Evolutionary conservation across 2,113 vertebrate genomes (phyloP).

Genomic region (Pomatorhinus ruficollis): DNA sequence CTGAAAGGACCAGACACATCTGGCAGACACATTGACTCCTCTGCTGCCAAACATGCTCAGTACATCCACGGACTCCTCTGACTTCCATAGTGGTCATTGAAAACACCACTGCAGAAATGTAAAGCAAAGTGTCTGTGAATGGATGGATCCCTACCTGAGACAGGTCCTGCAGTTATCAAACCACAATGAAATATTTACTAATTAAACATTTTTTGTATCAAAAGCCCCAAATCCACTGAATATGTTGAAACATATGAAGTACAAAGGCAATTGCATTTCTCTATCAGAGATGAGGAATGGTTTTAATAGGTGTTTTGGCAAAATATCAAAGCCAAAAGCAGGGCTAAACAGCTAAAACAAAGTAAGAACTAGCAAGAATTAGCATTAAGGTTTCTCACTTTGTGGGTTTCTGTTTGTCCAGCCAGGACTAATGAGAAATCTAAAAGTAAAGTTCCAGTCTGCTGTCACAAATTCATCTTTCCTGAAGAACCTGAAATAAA

Average conservation of each 20-base stretch:
- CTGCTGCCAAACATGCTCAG: constrained; percentile 4
- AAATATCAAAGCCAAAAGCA: neutral
- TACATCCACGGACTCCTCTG: neutral
- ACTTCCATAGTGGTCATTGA: neutral
- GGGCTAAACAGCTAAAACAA: neutral
- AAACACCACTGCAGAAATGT: neutral
- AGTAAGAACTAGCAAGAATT: neutral
- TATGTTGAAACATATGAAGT: neutral
- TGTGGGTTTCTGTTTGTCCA: neutral
- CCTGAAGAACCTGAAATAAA: neutral
- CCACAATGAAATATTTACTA: neutral
- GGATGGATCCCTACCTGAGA: neutral
- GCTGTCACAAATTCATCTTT: neutral
- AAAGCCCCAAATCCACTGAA: neutral
- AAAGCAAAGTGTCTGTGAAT: neutral
- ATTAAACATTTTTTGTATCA: neutral
- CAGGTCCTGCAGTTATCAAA: neutral
- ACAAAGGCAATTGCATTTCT: neutral
- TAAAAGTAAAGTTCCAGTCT: neutral
- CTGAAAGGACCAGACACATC: constrained; percentile 39
- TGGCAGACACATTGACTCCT: constrained; percentile 36
- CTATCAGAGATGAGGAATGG: neutral
- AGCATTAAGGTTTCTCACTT: neutral
- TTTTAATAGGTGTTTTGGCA: neutral
- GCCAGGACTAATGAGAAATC: neutral